phyloP scores from a whole-genome alignment of 2,113 vertebrate genomes.

The Baryphthengus martii region DNA sequence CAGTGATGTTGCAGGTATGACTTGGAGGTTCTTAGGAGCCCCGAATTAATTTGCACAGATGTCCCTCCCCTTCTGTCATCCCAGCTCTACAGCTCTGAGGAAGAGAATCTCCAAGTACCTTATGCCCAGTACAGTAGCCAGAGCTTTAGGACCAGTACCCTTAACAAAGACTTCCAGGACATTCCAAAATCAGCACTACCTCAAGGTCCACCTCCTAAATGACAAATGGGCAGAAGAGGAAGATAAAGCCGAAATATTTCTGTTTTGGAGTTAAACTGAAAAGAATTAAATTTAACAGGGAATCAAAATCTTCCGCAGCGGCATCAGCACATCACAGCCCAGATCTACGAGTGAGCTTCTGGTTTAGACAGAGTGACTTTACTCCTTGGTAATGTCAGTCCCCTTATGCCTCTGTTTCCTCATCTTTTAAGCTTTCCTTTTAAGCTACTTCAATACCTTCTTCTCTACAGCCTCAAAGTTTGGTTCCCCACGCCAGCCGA shows the following conservation, averaged over 20 bases:
- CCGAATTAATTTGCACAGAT: neutral
- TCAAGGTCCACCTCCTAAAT: neutral
- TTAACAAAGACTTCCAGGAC: neutral
- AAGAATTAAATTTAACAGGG: neutral
- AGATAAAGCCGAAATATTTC: neutral
- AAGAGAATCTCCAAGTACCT: neutral
- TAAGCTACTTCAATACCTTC: neutral
- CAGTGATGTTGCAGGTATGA: neutral
- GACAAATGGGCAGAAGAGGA: neutral
- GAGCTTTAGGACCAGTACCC: neutral
- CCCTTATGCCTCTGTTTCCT: neutral
- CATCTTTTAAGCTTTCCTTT: neutral
- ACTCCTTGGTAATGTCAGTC: neutral
- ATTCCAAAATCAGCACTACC: neutral
- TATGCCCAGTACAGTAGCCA: neutral
- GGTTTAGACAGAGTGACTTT: neutral
- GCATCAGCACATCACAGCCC: neutral
- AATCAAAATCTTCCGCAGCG: neutral
- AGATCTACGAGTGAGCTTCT: neutral
- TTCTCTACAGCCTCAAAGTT: neutral
- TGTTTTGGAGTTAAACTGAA: neutral
- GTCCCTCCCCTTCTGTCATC: neutral
- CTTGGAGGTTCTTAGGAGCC: neutral
- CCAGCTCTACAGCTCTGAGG: neutral
- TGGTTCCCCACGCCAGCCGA: neutral